Evolutionary conservation across 2,797 vertebrate species (phyloP).

Genomic region (Lacerta agilis): DNA sequence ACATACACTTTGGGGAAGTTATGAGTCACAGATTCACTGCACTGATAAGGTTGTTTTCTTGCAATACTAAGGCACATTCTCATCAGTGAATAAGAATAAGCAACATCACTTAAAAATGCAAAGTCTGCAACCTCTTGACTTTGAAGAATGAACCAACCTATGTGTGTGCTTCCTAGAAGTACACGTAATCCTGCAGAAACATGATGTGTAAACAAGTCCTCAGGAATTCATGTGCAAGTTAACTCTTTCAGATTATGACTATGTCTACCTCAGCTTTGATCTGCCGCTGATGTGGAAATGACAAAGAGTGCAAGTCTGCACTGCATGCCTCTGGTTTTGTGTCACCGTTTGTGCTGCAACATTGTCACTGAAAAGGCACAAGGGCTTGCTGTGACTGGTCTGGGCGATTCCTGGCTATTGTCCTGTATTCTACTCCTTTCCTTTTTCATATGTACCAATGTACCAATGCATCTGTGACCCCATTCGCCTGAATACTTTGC

Average conservation of each 20-base stretch:
- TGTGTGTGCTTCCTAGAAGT: not conserved
- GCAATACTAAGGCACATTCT: not conserved
- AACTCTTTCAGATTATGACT: not conserved
- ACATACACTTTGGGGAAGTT: not conserved
- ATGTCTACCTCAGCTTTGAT: not conserved
- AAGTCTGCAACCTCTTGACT: not conserved
- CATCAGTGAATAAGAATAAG: not conserved
- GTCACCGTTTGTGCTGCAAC: not conserved
- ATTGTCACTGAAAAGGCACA: not conserved
- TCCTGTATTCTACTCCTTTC: not conserved
- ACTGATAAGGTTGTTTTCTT: not conserved
- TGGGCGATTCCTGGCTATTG: not conserved
- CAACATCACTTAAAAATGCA: not conserved
- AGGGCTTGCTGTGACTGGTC: not conserved
- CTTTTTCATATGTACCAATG: not conserved
- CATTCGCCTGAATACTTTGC: not conserved
- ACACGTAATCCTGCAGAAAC: not conserved
- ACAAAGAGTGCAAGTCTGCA: not conserved
- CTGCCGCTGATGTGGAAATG: not conserved
- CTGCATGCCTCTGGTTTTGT: not conserved
- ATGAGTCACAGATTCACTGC: not conserved
- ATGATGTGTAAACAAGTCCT: not conserved
- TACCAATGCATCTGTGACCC: not conserved
- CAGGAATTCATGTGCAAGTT: slow-evolving; percentile 1
- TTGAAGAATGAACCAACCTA: not conserved